phyloP scores from a whole-genome alignment of 2,888 invertebrate species.

The Callosobruchus maculatus region DNA sequence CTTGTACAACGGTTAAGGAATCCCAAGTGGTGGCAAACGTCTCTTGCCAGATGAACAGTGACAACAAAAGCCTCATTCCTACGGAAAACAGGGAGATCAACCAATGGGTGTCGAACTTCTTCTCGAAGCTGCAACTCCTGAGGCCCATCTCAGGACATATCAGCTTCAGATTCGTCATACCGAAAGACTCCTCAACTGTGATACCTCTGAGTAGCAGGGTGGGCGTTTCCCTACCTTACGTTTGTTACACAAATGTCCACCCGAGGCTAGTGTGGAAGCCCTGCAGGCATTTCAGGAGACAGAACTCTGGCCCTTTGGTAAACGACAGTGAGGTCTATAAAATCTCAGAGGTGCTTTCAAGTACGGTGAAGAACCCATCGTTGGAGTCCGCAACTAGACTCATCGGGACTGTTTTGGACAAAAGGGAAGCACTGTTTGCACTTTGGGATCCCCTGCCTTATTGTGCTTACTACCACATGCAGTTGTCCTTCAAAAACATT shows the following conservation, averaged over 20 bases:
- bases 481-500: constrained; percentile 63
- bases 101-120: constrained; percentile 70
- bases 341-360: constrained; percentile 58
- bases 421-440: constrained; percentile 74
- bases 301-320: constrained; percentile 54
- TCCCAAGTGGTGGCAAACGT: constrained; percentile 77
- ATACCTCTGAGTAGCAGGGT: constrained; percentile 68
- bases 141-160: constrained; percentile 73
- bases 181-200: constrained; percentile 55
- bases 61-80: constrained; percentile 65
- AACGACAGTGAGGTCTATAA: constrained; percentile 54
- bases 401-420: constrained; percentile 68
- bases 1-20: constrained; percentile 79
- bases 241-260: constrained; percentile 71
- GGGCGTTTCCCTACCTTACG: constrained; percentile 76
- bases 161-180: constrained; percentile 71
- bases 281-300: constrained; percentile 59
- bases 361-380: constrained; percentile 49
- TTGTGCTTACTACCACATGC: constrained; percentile 80
- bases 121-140: constrained; percentile 60
- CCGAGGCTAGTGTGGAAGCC: constrained; percentile 62
- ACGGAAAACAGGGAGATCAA: constrained; percentile 65
- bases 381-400: constrained; percentile 57
- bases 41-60: constrained; percentile 68
- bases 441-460: constrained; percentile 86